A percentile compares a stretch with the other conserved stretches of the same genome.
Evolutionary conservation across 64 coral and sea anemone genomes (phyloP).

Genomic region (Pocillopora damicornis): DNA sequence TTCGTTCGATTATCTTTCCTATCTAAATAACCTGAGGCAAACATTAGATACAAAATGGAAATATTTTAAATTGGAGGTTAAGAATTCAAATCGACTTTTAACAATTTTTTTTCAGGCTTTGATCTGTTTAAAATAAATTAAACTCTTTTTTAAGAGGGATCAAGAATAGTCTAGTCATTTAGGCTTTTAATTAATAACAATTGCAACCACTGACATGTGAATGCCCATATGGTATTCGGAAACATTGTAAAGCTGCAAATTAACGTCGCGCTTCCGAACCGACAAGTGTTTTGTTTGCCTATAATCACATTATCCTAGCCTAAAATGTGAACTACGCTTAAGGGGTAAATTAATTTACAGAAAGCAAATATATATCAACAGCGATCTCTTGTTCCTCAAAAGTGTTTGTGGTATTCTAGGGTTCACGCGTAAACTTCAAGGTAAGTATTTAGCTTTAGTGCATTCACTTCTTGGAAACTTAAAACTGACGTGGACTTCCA

Average conservation of each 20-base stretch:
- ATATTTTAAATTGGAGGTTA: too few species aligned
- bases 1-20: too few species aligned
- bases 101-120: not conserved
- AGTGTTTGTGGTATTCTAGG: not conserved
- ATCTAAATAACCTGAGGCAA: too few species aligned
- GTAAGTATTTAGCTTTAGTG: not conserved
- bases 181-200: constrained; percentile 10
- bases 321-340: not conserved
- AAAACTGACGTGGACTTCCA: not conserved
- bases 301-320: constrained; percentile 1
- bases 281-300: constrained; percentile 2
- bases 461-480: not conserved
- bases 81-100: not conserved
- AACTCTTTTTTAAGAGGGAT: not conserved
- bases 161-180: not conserved
- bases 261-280: not conserved
- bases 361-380: constrained; percentile 13
- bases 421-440: not conserved
- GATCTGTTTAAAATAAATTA: not conserved
- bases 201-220: not conserved
- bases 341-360: constrained; percentile 7
- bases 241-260: constrained; percentile 9
- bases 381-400: not conserved
- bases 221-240: constrained; percentile 7
- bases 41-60: too few species aligned